Evolutionary conservation across 2,113 vertebrate genomes (phyloP).

Genomic region (Dasypus novemcinctus): DNA sequence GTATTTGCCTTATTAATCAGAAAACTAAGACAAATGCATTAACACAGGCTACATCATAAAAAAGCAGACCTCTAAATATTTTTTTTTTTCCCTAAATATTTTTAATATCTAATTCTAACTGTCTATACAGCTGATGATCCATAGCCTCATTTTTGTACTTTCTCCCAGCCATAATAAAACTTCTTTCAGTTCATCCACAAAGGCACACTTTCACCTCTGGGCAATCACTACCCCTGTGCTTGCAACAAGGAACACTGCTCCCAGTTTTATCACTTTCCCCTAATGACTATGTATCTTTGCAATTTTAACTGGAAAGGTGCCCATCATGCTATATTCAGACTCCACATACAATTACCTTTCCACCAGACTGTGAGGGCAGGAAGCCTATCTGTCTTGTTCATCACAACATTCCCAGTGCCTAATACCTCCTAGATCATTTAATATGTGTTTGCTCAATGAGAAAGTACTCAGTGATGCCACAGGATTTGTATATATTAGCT

Average conservation of each 20-base stretch:
- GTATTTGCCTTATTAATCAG: no score
- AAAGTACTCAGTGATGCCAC: not conserved
- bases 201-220: not conserved
- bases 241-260: constrained; percentile 9
- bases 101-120: not conserved
- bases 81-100: not conserved
- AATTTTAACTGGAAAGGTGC: not conserved
- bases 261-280: not conserved
- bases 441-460: not conserved
- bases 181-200: not conserved
- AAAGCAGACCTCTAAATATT: not conserved
- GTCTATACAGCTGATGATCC: not conserved
- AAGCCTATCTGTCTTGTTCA: not conserved
- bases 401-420: not conserved
- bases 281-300: not conserved
- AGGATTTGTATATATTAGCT: not conserved
- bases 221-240: not conserved
- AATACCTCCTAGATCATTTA: not conserved
- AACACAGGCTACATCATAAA: not conserved
- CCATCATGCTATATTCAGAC: not conserved
- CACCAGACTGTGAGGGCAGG: not conserved
- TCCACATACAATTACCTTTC: not conserved
- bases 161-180: not conserved
- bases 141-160: not conserved
- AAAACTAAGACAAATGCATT: not conserved